Conservation (phyloP, 2,888 invertebrate genomes). For the Morinoia aosen region DNA sequence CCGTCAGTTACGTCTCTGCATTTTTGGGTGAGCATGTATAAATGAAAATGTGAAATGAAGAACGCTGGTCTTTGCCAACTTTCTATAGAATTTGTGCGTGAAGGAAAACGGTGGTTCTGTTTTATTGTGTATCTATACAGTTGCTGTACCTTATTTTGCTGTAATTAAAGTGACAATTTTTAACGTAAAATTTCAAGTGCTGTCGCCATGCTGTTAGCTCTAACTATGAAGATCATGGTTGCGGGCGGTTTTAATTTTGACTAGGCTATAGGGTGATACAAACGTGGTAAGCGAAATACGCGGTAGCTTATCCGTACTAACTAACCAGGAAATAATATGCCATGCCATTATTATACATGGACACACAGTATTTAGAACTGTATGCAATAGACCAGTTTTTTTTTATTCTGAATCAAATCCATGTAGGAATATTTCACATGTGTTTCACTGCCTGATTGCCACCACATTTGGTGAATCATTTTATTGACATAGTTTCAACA, state of each 20-base stretch:
- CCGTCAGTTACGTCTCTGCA: neutral
- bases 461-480: too few relatives aligned
- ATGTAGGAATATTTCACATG: too few relatives aligned
- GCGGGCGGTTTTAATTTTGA: neutral
- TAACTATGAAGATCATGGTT: neutral
- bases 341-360: too few relatives aligned
- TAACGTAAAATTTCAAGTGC: neutral
- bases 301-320: too few relatives aligned
- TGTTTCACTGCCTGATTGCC: too few relatives aligned
- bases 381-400: too few relatives aligned
- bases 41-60: conserved; percentile 17
- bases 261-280: neutral
- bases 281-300: neutral
- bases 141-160: neutral
- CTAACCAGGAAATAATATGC: too few relatives aligned
- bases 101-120: conserved; percentile 3
- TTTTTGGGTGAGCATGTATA: neutral
- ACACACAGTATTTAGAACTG: too few relatives aligned
- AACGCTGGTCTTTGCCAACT: neutral
- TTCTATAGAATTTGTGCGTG: neutral
- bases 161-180: neutral
- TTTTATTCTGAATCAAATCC: too few relatives aligned
- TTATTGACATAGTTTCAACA: too few relatives aligned
- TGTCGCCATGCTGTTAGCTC: neutral
- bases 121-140: conserved; percentile 4